Conservation (phyloP, 2,797 vertebrate species). For the Nyctalus aviator region DNA sequence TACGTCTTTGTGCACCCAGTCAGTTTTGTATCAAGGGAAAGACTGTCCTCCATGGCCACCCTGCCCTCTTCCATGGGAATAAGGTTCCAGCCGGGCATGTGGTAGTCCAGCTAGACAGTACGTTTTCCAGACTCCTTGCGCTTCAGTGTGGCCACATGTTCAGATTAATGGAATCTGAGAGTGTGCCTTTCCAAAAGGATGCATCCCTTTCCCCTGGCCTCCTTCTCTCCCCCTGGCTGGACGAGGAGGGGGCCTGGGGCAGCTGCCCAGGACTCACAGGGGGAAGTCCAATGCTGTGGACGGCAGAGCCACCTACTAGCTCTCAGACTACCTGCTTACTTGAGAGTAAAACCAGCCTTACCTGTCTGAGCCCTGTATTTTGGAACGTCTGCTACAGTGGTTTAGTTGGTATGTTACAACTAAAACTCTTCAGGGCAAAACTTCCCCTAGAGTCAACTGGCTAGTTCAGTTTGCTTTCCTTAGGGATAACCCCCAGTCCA, state of each 20-base stretch:
- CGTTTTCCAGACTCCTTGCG: not conserved
- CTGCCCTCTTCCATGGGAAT: not conserved
- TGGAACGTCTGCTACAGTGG: not conserved
- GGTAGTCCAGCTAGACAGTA: fast-evolving
- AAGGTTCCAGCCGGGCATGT: not conserved
- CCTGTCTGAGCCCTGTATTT: not conserved
- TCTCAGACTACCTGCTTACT: not conserved
- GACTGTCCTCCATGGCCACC: fast-evolving
- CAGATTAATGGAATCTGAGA: not conserved
- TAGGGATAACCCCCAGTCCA: too few species aligned
- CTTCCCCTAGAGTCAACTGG: not conserved
- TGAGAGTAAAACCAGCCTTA: not conserved
- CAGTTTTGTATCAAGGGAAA: not conserved
- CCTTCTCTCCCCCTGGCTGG: not conserved
- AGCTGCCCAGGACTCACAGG: not conserved
- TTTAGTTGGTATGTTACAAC: not conserved
- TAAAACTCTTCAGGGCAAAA: not conserved
- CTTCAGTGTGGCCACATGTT: not conserved
- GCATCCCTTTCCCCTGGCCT: not conserved
- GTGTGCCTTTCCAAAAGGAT: not conserved
- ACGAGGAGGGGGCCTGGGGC: not conserved
- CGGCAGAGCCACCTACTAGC: not conserved
- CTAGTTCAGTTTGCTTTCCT: not conserved
- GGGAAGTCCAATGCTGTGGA: not conserved
- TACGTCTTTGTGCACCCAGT: not conserved